Base-by-base conservation (phyloP, 30 jellyfish, hydroid and myxozoan genomes). In the Clytia hemisphaerica region DNA sequence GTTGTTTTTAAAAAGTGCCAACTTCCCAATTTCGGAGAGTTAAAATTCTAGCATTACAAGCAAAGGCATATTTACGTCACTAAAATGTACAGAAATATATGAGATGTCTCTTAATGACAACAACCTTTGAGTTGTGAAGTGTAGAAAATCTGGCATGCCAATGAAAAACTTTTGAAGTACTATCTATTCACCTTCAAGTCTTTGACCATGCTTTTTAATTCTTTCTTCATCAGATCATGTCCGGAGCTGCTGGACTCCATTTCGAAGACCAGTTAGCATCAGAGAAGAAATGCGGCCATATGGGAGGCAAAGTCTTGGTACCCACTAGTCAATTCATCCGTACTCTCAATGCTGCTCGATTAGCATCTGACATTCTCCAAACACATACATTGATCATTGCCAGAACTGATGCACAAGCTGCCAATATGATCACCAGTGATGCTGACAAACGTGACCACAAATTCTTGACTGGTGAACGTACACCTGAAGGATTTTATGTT, bases 161-260 rank as follows among this genome's bases (percentile, higher is more conserved):
- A n/a, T n/a, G n/a, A n/a, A n/a, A n/a, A n/a, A n/a, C n/a, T n/a
- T n/a, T n/a, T n/a, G n/a, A n/a, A n/a, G n/a, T n/a, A n/a, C n/a
- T n/a, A n/a, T n/a, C n/a, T n/a, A n/a, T n/a, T n/a, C n/a, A n/a
- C n/a, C n/a, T n/a, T n/a, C n/a, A n/a, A n/a, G n/a, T n/a, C n/a
- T n/a, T n/a, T n/a, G n/a, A n/a, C n/a, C n/a, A n/a, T n/a, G n/a
- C n/a, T n/a, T n/a, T n/a, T n/a, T n/a, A n/a, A n/a, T n/a, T n/a
- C n/a, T n/a, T n/a, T n/a, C n/a, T 25, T 45, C 33, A 14, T n/a
- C 68, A 88, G 94, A 88, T 80, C 15, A 61, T 70, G n/a, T 88
- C 94, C 32, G 97, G 97, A 22, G 97, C 94, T n/a, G 82, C 94
- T 9, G 97, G 94, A 21, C 94, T 88, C 30, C 97, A 88, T 70